Conservation (phyloP, 2,113 vertebrate genomes). For the Vidua chalybeata region DNA sequence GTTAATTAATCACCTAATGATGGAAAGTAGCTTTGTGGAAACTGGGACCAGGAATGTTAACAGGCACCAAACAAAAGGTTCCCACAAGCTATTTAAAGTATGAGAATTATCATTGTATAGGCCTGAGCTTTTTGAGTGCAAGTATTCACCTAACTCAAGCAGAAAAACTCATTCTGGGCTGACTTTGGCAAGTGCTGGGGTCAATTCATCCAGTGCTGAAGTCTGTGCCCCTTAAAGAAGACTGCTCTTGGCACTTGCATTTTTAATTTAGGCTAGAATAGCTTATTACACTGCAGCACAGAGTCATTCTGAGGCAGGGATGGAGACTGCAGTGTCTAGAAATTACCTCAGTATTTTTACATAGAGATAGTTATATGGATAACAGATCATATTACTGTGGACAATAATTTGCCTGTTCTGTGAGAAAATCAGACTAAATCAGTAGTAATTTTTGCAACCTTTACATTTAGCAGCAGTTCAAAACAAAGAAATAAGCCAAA, state of each 20-base stretch:
- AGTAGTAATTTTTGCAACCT: background rate
- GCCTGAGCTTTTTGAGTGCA: background rate
- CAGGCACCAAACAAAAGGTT: background rate
- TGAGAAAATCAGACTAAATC: background rate
- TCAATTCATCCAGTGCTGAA: background rate
- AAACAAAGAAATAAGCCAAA: background rate
- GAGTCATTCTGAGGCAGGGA: background rate
- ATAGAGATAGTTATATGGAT: background rate
- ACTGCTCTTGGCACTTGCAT: background rate
- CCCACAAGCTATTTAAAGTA: background rate
- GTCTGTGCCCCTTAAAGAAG: background rate
- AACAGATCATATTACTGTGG: background rate
- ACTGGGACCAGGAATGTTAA: background rate
- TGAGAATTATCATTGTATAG: background rate
- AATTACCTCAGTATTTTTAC: background rate
- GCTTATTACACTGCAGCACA: background rate
- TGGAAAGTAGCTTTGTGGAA: background rate
- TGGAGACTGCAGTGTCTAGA: background rate
- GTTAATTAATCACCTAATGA: background rate
- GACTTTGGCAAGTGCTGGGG: background rate
- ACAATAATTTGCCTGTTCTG: background rate
- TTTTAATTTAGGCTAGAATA: background rate
- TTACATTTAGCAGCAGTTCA: background rate
- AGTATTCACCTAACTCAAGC: background rate
- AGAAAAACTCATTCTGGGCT: background rate